Conservation (phyloP, 2,888 invertebrate genomes). For the Pachydiplax longipennis region DNA sequence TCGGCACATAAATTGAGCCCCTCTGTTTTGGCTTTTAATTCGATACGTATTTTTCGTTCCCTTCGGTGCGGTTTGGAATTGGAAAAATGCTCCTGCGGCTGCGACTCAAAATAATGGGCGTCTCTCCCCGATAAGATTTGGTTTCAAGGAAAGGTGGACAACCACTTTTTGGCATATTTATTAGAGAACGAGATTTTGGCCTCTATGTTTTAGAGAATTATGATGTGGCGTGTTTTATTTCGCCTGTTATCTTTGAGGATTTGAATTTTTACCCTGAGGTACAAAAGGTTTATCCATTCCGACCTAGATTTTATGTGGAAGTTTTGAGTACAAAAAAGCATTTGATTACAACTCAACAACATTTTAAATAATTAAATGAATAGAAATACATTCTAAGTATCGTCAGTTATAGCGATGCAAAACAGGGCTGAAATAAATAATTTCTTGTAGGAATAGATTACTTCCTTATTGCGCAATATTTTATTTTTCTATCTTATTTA, state of each 20-base stretch:
- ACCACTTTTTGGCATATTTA: neutral
- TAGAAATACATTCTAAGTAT: too few species aligned
- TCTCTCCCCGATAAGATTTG: neutral
- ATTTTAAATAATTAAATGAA: too few species aligned
- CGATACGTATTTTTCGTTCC: neutral
- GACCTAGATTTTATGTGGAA: too few species aligned
- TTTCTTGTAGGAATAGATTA: too few species aligned
- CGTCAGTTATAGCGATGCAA: too few species aligned
- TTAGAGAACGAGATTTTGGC: neutral
- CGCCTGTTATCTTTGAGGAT: neutral
- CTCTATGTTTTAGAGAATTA: neutral
- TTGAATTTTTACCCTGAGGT: too few species aligned
- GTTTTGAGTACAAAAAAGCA: too few species aligned
- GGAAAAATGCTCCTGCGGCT: neutral
- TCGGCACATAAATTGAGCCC: constrained; percentile 4
- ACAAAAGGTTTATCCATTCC: too few species aligned
- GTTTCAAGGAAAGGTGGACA: neutral
- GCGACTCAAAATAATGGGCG: neutral
- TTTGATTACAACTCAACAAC: too few species aligned
- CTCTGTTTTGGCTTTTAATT: neutral
- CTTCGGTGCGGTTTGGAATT: neutral
- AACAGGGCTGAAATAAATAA: too few species aligned
- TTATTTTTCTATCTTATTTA: too few species aligned
- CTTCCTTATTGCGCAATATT: too few species aligned
- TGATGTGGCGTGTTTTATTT: neutral